A percentile compares a stretch with the other conserved stretches of the same genome.
These are phyloP conservation scores for Pollenia griseotomentosa DNA, from an alignment of 2,888 invertebrate genomes.

Conservation along the genomic window DNA sequence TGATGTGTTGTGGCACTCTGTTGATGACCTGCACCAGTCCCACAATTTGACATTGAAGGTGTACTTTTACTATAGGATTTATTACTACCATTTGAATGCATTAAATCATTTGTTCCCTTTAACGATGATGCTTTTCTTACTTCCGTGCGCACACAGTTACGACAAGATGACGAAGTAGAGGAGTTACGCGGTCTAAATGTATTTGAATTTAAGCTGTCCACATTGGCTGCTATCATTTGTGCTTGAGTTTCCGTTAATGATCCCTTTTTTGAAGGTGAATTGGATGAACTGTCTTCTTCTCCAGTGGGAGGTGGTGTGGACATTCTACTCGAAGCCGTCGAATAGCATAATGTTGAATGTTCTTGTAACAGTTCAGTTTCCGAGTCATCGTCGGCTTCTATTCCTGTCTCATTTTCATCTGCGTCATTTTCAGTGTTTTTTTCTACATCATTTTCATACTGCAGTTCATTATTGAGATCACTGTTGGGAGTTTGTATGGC, in stretches of 20 bases:
- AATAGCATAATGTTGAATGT: slow-evolving; percentile 75
- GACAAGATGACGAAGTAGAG: slow-evolving; percentile 74
- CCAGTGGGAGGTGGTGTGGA: slow-evolving; percentile 83
- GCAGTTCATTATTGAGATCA: slow-evolving; percentile 39
- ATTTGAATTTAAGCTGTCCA: slow-evolving; percentile 77
- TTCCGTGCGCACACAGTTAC: slow-evolving; percentile 78
- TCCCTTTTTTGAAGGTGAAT: slow-evolving; percentile 79
- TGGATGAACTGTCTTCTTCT: slow-evolving; percentile 80
- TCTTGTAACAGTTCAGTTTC: slow-evolving; percentile 74
- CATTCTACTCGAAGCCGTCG: slow-evolving; percentile 78
- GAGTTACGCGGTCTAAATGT: slow-evolving; percentile 59
- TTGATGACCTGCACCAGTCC: slow-evolving; percentile 67
- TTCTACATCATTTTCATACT: slow-evolving; percentile 27
- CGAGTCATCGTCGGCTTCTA: slow-evolving; percentile 75
- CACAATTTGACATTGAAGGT: slow-evolving; percentile 76
- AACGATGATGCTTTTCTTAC: slow-evolving; percentile 80
- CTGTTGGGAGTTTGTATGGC: slow-evolving; percentile 39
- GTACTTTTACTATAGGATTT: slow-evolving; percentile 80
- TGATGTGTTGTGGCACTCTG: slow-evolving; percentile 64
- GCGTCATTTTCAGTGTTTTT: slow-evolving; percentile 21
- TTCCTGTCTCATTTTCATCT: slow-evolving; percentile 64
- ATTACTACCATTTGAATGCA: slow-evolving; percentile 69
- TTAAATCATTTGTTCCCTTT: slow-evolving; percentile 78
- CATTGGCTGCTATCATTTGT: slow-evolving; percentile 78
- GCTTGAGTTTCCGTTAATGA: slow-evolving; percentile 74